Evolutionary conservation across 2,888 invertebrate genomes (phyloP).

Genomic region (Holacanthella duospinosa): DNA sequence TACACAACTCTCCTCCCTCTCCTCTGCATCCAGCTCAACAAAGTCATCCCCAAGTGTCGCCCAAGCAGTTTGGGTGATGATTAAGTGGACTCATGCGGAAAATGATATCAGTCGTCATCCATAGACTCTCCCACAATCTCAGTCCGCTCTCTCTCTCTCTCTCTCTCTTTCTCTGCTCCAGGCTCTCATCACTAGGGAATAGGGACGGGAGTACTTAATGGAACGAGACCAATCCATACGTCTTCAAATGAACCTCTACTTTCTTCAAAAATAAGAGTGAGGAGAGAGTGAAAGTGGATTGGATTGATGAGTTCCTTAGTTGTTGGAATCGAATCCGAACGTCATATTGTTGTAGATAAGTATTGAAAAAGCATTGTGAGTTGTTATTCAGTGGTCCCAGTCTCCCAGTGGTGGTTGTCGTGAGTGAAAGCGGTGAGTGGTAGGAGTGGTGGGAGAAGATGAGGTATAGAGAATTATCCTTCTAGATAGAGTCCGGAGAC

Average conservation of each 20-base stretch:
- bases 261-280: no score
- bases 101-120: not conserved
- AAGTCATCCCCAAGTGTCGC: not conserved
- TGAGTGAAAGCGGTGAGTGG: not conserved
- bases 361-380: not conserved
- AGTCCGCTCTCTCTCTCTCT: not conserved
- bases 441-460: not conserved
- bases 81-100: constrained; percentile 4
- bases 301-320: not conserved
- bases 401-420: not conserved
- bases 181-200: not conserved
- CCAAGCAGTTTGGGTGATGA: constrained; percentile 5
- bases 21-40: not conserved
- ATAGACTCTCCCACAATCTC: not conserved
- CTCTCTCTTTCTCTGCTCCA: not conserved
- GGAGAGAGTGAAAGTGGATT: not conserved
- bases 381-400: not conserved
- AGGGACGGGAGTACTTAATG: no score
- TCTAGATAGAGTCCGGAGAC: no score
- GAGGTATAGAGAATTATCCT: no score
- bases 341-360: no score
- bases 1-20: not conserved
- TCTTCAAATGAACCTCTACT: no score
- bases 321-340: not conserved
- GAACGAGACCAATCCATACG: no score